Evolutionary conservation across 2,888 invertebrate genomes (phyloP).

Genomic region (Neoitamus cyanurus): DNA sequence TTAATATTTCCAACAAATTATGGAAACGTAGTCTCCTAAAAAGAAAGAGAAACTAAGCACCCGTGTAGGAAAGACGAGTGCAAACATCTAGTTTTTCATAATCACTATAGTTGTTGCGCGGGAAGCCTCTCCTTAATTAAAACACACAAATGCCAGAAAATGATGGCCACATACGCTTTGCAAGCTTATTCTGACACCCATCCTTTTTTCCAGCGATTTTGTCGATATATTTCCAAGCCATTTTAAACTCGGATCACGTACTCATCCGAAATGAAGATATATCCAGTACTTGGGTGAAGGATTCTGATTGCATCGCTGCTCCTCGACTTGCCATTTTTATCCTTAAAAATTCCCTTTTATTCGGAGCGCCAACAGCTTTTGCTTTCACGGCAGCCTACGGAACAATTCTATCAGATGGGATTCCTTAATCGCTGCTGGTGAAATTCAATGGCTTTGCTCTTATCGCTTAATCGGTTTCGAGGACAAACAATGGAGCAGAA

Average conservation of each 20-base stretch:
- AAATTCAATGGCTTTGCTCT: conserved; percentile 24
- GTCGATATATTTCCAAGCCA: background rate
- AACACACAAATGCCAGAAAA: no score
- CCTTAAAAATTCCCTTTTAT: background rate
- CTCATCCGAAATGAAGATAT: conserved; percentile 16
- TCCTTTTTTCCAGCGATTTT: no score
- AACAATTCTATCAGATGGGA: conserved; percentile 35
- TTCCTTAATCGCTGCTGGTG: conserved; percentile 6
- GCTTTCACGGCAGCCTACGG: background rate
- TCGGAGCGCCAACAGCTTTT: background rate
- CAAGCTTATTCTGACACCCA: no score
- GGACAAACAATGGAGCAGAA: conserved; percentile 12
- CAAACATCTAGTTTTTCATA: no score
- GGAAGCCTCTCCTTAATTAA: no score
- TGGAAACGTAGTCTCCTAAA: no score
- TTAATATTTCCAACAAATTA: no score
- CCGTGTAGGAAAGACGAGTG: no score
- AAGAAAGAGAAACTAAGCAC: no score
- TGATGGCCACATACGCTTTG: no score
- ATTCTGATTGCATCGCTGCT: background rate
- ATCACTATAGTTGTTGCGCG: no score
- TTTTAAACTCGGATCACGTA: conserved; percentile 27
- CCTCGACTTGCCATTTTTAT: background rate
- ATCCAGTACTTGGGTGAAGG: background rate
- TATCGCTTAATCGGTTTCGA: conserved; percentile 40